Evolutionary conservation across 2,888 invertebrate genomes (phyloP).

Genomic region (Erebia epiphron): DNA sequence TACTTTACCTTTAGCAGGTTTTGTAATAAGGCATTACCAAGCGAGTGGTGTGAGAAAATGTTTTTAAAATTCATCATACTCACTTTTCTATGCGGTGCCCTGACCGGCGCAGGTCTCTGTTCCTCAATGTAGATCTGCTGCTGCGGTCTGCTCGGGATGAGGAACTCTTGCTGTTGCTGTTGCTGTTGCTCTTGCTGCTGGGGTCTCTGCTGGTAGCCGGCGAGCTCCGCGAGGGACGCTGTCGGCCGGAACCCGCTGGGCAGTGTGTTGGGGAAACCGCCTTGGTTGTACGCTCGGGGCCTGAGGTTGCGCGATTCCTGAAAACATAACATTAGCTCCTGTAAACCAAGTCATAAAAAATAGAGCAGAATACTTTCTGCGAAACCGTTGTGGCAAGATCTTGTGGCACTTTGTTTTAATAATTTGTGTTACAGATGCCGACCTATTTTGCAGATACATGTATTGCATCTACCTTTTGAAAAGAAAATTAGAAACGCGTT

Average conservation of each 20-base stretch:
- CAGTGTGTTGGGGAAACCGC: slow-evolving; percentile 64
- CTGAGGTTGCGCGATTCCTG: slow-evolving; percentile 78
- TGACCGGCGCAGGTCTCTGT: slow-evolving; percentile 84
- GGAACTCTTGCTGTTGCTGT: slow-evolving; percentile 51
- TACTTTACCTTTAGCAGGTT: no score
- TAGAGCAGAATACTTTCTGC: no score
- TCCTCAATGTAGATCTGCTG: slow-evolving; percentile 82
- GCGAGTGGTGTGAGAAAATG: neutral
- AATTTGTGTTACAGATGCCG: no score
- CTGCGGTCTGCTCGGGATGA: slow-evolving; percentile 58
- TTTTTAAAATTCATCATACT: neutral
- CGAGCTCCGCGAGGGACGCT: slow-evolving; percentile 73
- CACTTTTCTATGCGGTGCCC: slow-evolving; percentile 67
- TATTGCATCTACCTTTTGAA: no score
- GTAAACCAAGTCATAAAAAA: neutral
- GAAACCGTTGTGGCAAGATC: no score
- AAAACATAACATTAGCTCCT: slow-evolving; percentile 14
- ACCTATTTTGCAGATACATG: no score
- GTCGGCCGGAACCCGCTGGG: slow-evolving; percentile 75
- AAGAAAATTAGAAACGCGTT: no score
- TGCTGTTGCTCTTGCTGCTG: slow-evolving; percentile 52
- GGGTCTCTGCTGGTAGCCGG: slow-evolving; percentile 68
- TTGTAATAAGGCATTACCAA: no score
- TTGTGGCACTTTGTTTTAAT: no score
- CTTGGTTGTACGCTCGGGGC: slow-evolving; percentile 73